Percentiles rank a stretch among this genome's conserved stretches.
These are phyloP conservation scores for Excalfactoria chinensis DNA, from an alignment of 2,113 vertebrate genomes.

Conservation along the genomic window DNA sequence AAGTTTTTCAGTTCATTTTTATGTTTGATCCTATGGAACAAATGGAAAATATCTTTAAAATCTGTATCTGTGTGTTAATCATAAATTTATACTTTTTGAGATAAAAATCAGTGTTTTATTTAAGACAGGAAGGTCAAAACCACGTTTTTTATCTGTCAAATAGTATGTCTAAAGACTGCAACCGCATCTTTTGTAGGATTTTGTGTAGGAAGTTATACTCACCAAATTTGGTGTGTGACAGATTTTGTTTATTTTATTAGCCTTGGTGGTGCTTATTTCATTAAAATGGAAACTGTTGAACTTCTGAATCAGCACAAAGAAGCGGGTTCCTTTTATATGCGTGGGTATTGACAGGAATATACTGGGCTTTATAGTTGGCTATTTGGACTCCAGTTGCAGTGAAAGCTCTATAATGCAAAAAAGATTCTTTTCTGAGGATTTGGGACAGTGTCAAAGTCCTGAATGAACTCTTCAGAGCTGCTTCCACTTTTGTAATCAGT, in stretches of 20 bases:
- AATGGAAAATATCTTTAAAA: neutral
- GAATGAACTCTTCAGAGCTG: neutral
- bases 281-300: neutral
- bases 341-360: neutral
- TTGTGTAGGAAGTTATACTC: neutral
- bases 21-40: neutral
- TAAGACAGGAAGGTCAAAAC: neutral
- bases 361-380: neutral
- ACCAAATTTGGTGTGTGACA: rapidly evolving
- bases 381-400: neutral
- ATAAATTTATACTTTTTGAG: neutral
- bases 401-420: neutral
- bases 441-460: neutral
- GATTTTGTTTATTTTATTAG: neutral
- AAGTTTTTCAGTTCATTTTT: neutral
- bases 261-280: neutral
- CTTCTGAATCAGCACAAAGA: neutral
- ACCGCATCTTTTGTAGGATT: neutral
- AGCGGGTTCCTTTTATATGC: neutral
- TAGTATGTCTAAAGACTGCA: neutral
- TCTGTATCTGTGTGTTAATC: neutral
- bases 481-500: neutral
- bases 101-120: neutral
- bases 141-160: neutral
- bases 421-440: neutral